Conservation (phyloP, 2,888 invertebrate genomes). For the Drosophila mimetica region DNA sequence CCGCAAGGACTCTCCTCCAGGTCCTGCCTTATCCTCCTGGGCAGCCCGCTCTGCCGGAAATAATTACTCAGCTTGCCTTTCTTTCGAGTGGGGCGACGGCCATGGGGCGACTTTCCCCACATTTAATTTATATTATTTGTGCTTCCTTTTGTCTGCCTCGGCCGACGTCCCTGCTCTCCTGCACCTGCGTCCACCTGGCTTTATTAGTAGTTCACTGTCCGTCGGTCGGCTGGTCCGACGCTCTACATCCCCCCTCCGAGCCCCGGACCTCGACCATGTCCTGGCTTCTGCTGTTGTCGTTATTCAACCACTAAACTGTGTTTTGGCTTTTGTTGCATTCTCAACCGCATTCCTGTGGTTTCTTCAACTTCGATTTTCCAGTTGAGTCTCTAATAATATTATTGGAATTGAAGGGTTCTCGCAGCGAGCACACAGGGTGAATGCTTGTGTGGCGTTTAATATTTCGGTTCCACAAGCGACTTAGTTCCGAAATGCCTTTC, state of each 20-base stretch:
- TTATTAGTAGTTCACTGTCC: slow-evolving; percentile 66
- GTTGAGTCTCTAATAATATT: slow-evolving; percentile 69
- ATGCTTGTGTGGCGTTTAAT: slow-evolving; percentile 17
- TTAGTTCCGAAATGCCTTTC: slow-evolving; percentile 12
- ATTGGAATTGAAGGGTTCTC: slow-evolving; percentile 37
- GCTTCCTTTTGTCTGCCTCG: slow-evolving; percentile 66
- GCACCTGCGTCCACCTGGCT: slow-evolving; percentile 73
- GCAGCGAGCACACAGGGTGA: too few species aligned
- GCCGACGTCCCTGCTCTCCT: slow-evolving; percentile 30
- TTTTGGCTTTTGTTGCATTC: slow-evolving; percentile 81
- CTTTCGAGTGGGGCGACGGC: slow-evolving; percentile 32
- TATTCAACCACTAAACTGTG: slow-evolving; percentile 83
- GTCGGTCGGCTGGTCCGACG: slow-evolving; percentile 16
- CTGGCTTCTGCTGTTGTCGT: slow-evolving; percentile 69
- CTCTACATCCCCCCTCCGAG: neutral
- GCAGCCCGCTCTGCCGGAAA: slow-evolving; percentile 71
- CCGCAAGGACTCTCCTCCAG: slow-evolving; percentile 63
- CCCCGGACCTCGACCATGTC: slow-evolving; percentile 1
- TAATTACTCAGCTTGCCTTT: slow-evolving; percentile 76
- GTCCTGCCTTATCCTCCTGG: slow-evolving; percentile 7
- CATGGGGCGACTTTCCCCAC: slow-evolving; percentile 39
- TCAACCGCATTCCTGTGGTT: slow-evolving; percentile 79
- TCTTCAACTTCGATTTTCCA: slow-evolving; percentile 69
- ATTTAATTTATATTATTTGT: slow-evolving; percentile 80
- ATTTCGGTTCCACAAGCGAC: slow-evolving; percentile 16